These are phyloP conservation scores for Lysiphlebus fabarum DNA, from an alignment of 1,140 invertebrate species.

Conservation along the genomic window DNA sequence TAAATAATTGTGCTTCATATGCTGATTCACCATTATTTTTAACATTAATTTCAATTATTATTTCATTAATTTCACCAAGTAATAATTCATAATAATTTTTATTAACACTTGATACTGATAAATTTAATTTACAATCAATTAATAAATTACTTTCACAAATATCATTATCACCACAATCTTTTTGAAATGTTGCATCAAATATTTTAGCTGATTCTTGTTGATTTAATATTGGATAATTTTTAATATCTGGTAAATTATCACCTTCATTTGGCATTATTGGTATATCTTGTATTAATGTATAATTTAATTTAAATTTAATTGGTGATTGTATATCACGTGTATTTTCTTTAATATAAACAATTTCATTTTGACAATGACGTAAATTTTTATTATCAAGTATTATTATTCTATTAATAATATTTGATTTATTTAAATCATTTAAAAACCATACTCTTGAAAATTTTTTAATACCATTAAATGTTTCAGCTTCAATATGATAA, in stretches of 20 bases:
- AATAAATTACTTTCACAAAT: slow-evolving; percentile 84
- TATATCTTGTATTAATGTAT: slow-evolving; percentile 71
- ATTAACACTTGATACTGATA: slow-evolving; percentile 51
- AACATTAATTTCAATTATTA: slow-evolving; percentile 73
- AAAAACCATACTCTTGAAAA: slow-evolving; percentile 80
- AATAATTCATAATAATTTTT: slow-evolving; percentile 53
- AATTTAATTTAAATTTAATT: slow-evolving; percentile 81
- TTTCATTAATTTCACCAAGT: slow-evolving; percentile 72
- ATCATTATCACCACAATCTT: slow-evolving; percentile 89
- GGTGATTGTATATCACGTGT: slow-evolving; percentile 81
- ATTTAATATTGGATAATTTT: slow-evolving; percentile 83
- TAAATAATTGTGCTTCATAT: slow-evolving; percentile 82
- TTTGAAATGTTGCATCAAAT: slow-evolving; percentile 85
- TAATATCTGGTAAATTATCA: slow-evolving; percentile 65
- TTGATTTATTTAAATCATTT: slow-evolving; percentile 48
- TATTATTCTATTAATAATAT: slow-evolving; percentile 62
- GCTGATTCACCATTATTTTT: slow-evolving; percentile 83
- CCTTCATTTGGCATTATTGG: slow-evolving; percentile 59
- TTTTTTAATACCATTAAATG: slow-evolving; percentile 71
- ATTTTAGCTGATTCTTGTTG: slow-evolving; percentile 77
- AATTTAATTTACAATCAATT: slow-evolving; percentile 64
- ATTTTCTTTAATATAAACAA: slow-evolving; percentile 79
- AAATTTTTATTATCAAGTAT: slow-evolving; percentile 55
- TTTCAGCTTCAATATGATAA: slow-evolving; percentile 82
- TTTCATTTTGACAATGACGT: slow-evolving; percentile 68